phyloP scores from a whole-genome alignment of 2,113 vertebrate species.

The Phyllostomus discolor region DNA sequence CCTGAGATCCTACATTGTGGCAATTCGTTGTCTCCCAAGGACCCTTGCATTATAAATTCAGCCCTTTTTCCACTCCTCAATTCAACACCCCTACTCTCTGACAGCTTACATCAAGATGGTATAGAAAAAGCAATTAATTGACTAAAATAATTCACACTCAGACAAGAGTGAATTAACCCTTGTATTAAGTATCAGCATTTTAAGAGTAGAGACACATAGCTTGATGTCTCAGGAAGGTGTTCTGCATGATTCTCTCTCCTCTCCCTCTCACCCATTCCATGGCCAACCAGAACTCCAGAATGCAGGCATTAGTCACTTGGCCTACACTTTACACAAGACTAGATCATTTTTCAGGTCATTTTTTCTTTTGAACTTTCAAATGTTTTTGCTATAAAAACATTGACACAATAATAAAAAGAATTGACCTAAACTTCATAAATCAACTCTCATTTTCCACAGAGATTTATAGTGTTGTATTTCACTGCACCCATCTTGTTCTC shows the following conservation, averaged over 20 bases:
- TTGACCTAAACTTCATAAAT: not conserved
- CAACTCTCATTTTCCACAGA: not conserved
- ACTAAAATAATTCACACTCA: not conserved
- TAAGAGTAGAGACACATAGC: not conserved
- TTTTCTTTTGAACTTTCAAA: conserved; percentile 25
- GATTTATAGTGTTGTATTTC: not conserved
- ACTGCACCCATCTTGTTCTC: not conserved
- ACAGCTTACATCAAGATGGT: not conserved
- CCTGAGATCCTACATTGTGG: not conserved
- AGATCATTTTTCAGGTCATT: not conserved
- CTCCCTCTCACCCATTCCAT: not conserved
- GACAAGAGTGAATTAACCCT: not conserved
- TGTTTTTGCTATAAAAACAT: conserved; percentile 9
- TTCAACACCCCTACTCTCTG: not conserved
- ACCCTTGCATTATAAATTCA: not conserved
- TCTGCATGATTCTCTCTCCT: not conserved
- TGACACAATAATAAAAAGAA: conserved; percentile 16
- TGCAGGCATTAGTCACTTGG: not conserved
- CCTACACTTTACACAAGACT: not conserved
- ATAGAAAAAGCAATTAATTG: not conserved
- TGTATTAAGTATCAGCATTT: not conserved
- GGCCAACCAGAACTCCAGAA: not conserved
- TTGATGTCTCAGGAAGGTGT: not conserved
- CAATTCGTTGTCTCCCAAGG: not conserved
- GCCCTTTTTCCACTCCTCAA: not conserved